A percentile compares a stretch with the other conserved stretches of the same genome.
Evolutionary conservation across 30 jellyfish, hydroid and myxozoan species (phyloP).

Genomic region (Sanderia malayensis): DNA sequence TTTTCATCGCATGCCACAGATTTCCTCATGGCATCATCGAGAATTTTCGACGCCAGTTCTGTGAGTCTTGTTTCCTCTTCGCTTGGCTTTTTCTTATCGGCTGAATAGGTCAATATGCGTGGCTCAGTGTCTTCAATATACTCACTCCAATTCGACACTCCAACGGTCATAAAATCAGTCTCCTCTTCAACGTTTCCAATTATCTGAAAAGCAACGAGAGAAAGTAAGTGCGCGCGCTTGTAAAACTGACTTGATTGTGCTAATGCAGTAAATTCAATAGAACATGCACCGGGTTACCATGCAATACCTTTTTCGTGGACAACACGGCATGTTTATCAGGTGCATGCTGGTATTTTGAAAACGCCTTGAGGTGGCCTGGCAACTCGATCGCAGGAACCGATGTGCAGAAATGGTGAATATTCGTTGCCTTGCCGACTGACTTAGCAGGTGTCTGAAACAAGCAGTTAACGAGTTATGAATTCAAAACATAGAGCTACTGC

Average conservation of each 20-base stretch:
- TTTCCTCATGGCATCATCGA: conserved; percentile 48
- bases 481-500: too few species aligned
- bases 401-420: conserved; percentile 62
- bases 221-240: too few species aligned
- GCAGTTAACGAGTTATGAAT: too few species aligned
- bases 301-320: conserved; percentile 33
- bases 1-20: conserved; percentile 13
- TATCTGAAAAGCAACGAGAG: too few species aligned
- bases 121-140: conserved; percentile 33
- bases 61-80: conserved; percentile 46
- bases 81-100: conserved; percentile 19
- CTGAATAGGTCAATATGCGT: conserved; percentile 14
- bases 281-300: too few species aligned
- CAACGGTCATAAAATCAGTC: too few species aligned
- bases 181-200: too few species aligned
- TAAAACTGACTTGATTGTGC: too few species aligned
- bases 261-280: too few species aligned
- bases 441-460: not conserved
- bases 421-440: not conserved
- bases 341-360: conserved; percentile 45
- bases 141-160: too few species aligned
- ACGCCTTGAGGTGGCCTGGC: conserved; percentile 41
- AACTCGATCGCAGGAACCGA: conserved; percentile 61
- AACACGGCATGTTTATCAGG: conserved; percentile 37
- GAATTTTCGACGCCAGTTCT: conserved; percentile 47